phyloP scores from a whole-genome alignment of 2,797 vertebrate genomes.

The Silurus lanzhouensis region DNA sequence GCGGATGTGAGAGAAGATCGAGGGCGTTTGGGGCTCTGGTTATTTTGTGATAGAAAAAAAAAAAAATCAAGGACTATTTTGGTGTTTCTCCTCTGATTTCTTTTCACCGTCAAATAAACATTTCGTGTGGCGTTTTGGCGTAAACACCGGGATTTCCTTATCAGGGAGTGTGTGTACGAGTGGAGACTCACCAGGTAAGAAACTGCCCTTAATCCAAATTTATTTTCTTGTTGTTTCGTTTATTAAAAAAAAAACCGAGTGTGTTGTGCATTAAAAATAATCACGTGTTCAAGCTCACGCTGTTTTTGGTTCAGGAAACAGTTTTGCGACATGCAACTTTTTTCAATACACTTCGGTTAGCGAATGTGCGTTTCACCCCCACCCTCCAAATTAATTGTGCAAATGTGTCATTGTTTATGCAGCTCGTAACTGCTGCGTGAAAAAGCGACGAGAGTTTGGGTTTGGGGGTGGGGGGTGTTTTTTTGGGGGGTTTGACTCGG shows the following conservation, averaged over 20 bases:
- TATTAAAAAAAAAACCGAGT: neutral
- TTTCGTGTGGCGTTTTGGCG: neutral
- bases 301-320: neutral
- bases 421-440: slow-evolving; percentile 12
- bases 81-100: neutral
- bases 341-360: neutral
- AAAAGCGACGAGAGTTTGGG: slow-evolving; percentile 47
- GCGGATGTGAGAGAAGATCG: slow-evolving; percentile 46
- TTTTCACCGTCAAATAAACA: neutral
- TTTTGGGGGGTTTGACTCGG: slow-evolving; percentile 52
- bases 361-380: too few species aligned
- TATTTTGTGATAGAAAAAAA: neutral
- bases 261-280: neutral
- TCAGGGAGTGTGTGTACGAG: slow-evolving; percentile 20
- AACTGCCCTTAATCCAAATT: neutral
- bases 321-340: neutral
- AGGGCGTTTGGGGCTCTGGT: neutral
- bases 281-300: neutral
- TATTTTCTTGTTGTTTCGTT: neutral
- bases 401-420: neutral
- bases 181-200: slow-evolving; percentile 12
- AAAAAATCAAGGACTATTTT: neutral
- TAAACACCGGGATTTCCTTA: slow-evolving; percentile 13
- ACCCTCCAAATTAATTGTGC: neutral
- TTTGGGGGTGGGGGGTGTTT: slow-evolving; percentile 24